Base-by-base conservation (phyloP, 1,140 invertebrate species). In the Streblospio benedicti region DNA sequence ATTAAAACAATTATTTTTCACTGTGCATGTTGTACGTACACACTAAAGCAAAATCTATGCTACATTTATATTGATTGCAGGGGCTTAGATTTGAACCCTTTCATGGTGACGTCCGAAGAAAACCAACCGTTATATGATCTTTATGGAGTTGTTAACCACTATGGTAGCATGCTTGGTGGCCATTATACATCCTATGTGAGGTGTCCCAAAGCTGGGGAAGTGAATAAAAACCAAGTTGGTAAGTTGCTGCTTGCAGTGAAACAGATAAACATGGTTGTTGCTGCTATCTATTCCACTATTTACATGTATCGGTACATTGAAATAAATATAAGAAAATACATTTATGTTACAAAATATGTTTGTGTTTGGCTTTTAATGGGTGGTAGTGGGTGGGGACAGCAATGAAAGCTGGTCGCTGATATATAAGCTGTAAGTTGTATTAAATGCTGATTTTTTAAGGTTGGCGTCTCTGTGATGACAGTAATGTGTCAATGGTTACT, bases 91-190 rank as follows among this genome's bases (percentile, higher is more conserved):
- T 64, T 83, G 62, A 69, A 16, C 80, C 72, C 64, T 81, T 64
- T 67, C 62, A 49, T 68, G 28, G 71, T 66, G 14, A 60, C 41
- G 16, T 33, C 57, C 62, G 65, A 50, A 28, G 53, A 1, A 52
- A 51, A 56, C 1, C 64, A 62, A 18, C 73, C 80, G 2, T 66
- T 80, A 4, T 83, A 83, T 69, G 81, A 83, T 62, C 67, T 83
- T 23, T 81, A 81, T 67, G 82, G 78, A 4, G 81, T 83, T 14
- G 78, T 81, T 16, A 82, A 83, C 68, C 82, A 83, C 64, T 76
- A 79, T 67, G 82, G 82, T 20, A 74, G 74, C 0, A 73, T 82
- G 20, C 67, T 80, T 1, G 80, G 79, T 4, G 82, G 82, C 12
- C 82, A 83, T 67, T 83, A 81, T 66, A 81, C 80, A n/a, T 66